Percentiles rank a stretch among this genome's conserved stretches.
Evolutionary conservation across 1,140 invertebrate genomes (phyloP).

Genomic region (Portunus trituberculatus): DNA sequence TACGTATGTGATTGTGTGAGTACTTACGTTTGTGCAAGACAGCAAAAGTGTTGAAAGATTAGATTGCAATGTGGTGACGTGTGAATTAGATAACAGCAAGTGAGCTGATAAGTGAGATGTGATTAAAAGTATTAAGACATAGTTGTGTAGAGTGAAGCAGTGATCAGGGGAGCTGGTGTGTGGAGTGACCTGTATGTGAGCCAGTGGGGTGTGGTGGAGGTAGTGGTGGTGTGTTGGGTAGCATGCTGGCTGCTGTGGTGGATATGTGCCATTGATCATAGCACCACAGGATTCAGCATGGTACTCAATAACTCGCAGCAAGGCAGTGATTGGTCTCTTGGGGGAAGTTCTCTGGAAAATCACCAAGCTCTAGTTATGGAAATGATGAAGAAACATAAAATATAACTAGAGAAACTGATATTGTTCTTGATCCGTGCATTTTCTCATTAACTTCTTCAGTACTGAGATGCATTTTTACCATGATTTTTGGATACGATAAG

Average conservation of each 20-base stretch:
- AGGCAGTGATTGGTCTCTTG: slow-evolving; percentile 33
- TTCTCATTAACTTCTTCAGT: too few species aligned
- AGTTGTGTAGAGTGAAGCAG: neutral
- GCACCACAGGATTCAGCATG: slow-evolving; percentile 76
- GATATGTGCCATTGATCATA: slow-evolving; percentile 70
- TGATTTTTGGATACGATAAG: too few species aligned
- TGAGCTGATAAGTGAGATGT: neutral
- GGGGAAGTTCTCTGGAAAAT: neutral
- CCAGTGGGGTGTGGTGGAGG: neutral
- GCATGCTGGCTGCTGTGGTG: slow-evolving; percentile 75
- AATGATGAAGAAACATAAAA: too few species aligned
- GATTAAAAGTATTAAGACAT: neutral
- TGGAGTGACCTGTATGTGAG: neutral
- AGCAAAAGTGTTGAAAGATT: neutral
- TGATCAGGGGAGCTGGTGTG: neutral
- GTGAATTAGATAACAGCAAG: neutral
- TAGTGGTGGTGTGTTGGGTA: slow-evolving; percentile 59
- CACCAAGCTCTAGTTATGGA: too few species aligned
- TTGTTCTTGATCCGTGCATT: too few species aligned
- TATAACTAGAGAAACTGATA: too few species aligned
- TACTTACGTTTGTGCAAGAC: too few species aligned
- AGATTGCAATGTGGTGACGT: neutral
- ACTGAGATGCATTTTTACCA: too few species aligned
- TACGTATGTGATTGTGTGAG: too few species aligned
- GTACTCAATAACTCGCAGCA: slow-evolving; percentile 69